Evolutionary conservation across 2,113 vertebrate species (phyloP), one percentile per base, ranked within the genome.

Genomic region (Gobius niger): DNA sequence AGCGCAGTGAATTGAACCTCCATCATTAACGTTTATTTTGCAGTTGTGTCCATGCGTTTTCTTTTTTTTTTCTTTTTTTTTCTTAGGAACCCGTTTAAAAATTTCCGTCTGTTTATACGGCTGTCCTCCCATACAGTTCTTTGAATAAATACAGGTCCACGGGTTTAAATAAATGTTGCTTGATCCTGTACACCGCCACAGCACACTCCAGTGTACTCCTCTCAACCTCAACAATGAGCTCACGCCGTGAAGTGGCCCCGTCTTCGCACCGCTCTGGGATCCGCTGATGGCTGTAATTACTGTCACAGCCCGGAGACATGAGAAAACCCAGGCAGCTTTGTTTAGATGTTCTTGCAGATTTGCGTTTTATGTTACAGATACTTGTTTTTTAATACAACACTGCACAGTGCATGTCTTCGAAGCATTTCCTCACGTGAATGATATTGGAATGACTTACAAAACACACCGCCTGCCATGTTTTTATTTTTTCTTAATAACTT

Each of bases 261-360:
- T 44, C 40, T 86, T 92, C 93, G 91, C 7, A 52, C n/a, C 50
- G 68, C 87, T 90, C 84, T 88, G 90, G 91, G 92, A 93, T 94
- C 95, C 95, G 94, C 95, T 95, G 95, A 98, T 95, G 94, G 93
- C 94, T 95, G 87, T 95, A 97, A 98, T 98, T 97, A 96, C 94
- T 95, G 95, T 96, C 95, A 94, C 94, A 93, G 94, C 94, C 89
- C 91, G 86, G 93, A 95, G 93, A 93, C 93, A 93, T 90, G 92
- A 96, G 94, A 94, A 93, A 96, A 92, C 92, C 95, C 95, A 97
- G 94, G 5, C 52, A 54, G 52, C 16, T 91, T 93, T 98, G 96
- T 96, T 98, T 97, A 94, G 94, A 96, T 94, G 94, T 95, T 93
- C 93, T 94, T 90, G 87, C 89, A 94, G 92, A 91, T 91, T 87